Percentiles rank a stretch among this genome's conserved stretches.
Evolutionary conservation across 2,113 vertebrate species (phyloP).

Genomic region (Zonotrichia leucophrys): DNA sequence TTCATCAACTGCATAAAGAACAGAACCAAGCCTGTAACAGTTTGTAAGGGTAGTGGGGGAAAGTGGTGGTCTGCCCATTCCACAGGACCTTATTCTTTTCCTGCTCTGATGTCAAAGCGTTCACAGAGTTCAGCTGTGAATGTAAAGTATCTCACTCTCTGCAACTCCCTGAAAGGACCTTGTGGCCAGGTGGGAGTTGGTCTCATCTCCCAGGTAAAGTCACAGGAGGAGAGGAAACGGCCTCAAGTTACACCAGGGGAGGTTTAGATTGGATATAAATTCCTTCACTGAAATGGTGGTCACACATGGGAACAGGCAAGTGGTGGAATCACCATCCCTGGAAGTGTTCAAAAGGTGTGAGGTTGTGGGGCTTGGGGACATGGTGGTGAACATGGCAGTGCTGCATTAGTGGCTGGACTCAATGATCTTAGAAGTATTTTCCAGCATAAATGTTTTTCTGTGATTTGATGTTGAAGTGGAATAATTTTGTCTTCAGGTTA

Average conservation of each 20-base stretch:
- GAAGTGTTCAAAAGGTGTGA: not conserved
- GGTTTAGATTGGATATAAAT: not conserved
- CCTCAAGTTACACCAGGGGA: not conserved
- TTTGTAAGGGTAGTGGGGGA: not conserved
- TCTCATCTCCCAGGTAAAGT: rapidly evolving
- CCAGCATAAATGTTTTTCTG: not conserved
- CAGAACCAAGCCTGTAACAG: not conserved
- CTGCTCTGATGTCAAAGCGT: not conserved
- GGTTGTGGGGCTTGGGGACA: not conserved
- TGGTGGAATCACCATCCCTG: not conserved
- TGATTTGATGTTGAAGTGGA: not conserved
- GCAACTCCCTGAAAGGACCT: not conserved
- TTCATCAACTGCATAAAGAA: not conserved
- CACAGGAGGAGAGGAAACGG: not conserved
- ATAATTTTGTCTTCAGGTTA: not conserved
- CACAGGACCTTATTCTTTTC: not conserved
- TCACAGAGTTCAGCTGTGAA: not conserved
- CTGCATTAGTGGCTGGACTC: not conserved
- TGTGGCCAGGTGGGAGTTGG: not conserved
- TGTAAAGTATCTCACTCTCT: not conserved
- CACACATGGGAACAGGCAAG: not conserved
- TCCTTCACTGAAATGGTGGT: not conserved
- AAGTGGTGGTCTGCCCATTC: not conserved
- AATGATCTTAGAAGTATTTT: not conserved
- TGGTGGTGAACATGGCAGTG: not conserved